phyloP scores from a whole-genome alignment of 1,140 invertebrate species.

The Dendroctonus valens region DNA sequence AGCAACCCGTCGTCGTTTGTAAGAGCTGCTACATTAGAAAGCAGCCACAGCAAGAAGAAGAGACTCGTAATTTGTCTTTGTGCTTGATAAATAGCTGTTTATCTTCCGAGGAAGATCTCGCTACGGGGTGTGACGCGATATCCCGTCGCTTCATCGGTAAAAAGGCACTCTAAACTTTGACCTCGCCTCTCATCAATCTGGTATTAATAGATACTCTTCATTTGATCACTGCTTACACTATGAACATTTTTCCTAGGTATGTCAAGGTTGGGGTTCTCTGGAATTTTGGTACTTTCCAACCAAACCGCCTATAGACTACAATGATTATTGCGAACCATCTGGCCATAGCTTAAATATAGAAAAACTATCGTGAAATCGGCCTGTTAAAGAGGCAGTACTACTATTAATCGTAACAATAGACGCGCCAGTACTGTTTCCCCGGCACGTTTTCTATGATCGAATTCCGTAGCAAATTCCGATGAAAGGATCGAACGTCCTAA shows the following conservation, averaged over 20 bases:
- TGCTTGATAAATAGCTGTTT: constrained; percentile 34
- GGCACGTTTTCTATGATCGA: constrained; percentile 11
- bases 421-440: not conserved
- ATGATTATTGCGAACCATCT: no score
- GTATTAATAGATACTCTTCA: no score
- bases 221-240: no score
- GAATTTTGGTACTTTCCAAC: no score
- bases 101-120: constrained; percentile 33
- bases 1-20: no score
- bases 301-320: no score
- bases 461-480: constrained; percentile 28
- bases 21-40: not conserved
- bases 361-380: no score
- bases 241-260: no score
- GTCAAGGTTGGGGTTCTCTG: no score
- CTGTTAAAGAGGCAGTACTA: no score
- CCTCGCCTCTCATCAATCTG: not conserved
- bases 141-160: constrained; percentile 7
- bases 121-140: constrained; percentile 31
- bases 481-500: constrained; percentile 18
- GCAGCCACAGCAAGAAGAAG: not conserved
- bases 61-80: constrained; percentile 18
- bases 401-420: no score
- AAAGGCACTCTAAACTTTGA: constrained; percentile 1
- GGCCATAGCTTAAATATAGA: no score